phyloP scores from a whole-genome alignment of 2,113 vertebrate species.

The Amphiprion ocellaris region DNA sequence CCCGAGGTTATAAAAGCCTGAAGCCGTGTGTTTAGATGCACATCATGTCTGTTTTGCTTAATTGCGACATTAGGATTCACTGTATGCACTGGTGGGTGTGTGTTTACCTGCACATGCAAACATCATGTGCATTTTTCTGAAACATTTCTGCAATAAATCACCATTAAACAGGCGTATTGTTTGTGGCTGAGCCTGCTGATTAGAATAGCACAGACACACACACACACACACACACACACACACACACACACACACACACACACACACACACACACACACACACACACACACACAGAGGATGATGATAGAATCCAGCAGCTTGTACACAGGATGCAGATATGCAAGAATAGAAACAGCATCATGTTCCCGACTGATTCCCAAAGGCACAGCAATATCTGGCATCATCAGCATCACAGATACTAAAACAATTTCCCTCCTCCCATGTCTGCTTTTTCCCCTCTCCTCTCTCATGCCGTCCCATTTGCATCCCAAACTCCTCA shows the following conservation, averaged over 20 bases:
- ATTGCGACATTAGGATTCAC: constrained; percentile 11
- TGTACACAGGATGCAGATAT: constrained; percentile 55
- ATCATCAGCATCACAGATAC: constrained; percentile 54
- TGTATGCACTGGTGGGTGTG: not conserved
- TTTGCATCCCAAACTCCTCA: not conserved
- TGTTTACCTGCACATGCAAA: constrained; percentile 13
- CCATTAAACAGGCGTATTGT: constrained; percentile 5
- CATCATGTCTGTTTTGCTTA: not conserved
- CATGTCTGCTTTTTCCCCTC: constrained; percentile 22
- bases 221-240: too few relatives aligned
- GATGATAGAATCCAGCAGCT: constrained; percentile 36
- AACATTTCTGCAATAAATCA: not conserved
- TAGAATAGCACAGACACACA: too few relatives aligned
- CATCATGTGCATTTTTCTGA: not conserved
- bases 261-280: constrained; percentile 21
- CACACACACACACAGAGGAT: constrained; percentile 9
- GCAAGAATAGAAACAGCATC: constrained; percentile 61
- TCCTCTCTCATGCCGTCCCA: constrained; percentile 9
- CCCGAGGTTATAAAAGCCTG: not conserved
- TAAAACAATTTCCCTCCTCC: constrained; percentile 46
- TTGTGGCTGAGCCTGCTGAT: constrained; percentile 15
- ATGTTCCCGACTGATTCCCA: constrained; percentile 52
- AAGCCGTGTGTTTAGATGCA: not conserved
- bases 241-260: too few relatives aligned
- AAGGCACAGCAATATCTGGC: constrained; percentile 49